phyloP scores from a whole-genome alignment of 2,888 invertebrate genomes.

The Dryobotodes eremita region DNA sequence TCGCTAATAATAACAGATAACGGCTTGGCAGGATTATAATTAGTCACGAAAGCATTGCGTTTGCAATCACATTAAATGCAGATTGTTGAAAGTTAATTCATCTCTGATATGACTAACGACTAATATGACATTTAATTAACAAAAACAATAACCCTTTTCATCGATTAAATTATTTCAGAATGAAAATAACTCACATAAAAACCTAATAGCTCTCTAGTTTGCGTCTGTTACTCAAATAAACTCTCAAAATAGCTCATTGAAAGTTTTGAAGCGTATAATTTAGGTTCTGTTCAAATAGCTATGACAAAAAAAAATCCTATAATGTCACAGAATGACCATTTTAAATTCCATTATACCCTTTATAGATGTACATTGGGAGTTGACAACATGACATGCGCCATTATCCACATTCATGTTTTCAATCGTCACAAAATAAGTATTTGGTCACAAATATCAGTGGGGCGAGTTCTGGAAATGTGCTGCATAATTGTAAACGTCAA shows the following conservation, averaged over 20 bases:
- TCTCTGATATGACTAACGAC: conserved; percentile 10
- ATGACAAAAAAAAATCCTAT: not conserved
- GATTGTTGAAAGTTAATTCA: conserved; percentile 11
- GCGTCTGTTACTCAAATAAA: not conserved
- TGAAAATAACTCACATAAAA: not conserved
- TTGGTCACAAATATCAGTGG: conserved; percentile 35
- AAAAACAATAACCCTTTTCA: not conserved
- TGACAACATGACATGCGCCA: conserved; percentile 23
- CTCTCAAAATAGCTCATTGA: conserved; percentile 3
- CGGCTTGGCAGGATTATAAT: not conserved
- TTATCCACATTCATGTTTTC: conserved; percentile 29
- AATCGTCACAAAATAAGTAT: conserved; percentile 50
- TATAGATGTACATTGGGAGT: conserved; percentile 7
- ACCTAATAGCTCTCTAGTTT: not conserved
- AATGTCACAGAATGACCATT: conserved; percentile 10
- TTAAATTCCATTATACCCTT: conserved; percentile 31
- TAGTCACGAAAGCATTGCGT: not conserved
- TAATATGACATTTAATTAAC: not conserved
- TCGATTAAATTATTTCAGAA: not conserved
- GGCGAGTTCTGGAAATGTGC: conserved; percentile 14
- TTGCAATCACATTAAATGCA: conserved; percentile 12
- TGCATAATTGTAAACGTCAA: conserved; percentile 52
- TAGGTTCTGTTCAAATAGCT: conserved; percentile 11
- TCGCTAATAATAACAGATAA: conserved; percentile 20
- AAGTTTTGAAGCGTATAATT: not conserved